phyloP scores from a whole-genome alignment of 2,888 invertebrate genomes.

The Nysson spinosus region DNA sequence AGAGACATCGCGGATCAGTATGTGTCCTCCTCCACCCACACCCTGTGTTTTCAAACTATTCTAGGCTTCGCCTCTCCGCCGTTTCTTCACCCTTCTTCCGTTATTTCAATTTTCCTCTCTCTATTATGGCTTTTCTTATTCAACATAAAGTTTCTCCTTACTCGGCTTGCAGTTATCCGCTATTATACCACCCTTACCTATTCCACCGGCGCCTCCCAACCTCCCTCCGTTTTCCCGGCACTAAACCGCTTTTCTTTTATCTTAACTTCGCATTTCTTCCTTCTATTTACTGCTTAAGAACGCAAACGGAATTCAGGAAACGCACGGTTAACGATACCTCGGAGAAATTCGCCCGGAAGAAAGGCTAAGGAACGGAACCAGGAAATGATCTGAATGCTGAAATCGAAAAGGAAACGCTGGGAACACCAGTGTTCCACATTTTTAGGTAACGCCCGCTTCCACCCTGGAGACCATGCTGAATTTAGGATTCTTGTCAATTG shows the following conservation, averaged over 20 bases:
- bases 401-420: conserved; percentile 8
- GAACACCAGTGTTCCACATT: conserved; percentile 21
- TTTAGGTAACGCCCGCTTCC: conserved; percentile 7
- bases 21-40: conserved; percentile 9
- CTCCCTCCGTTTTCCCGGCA: background rate
- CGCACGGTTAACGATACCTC: conserved; percentile 50
- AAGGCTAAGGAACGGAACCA: conserved; percentile 16
- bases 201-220: conserved; percentile 1
- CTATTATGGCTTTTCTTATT: conserved; percentile 10
- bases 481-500: conserved; percentile 21
- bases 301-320: conserved; percentile 1
- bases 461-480: conserved; percentile 19
- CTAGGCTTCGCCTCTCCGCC: conserved; percentile 1
- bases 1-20: conserved; percentile 27
- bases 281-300: conserved; percentile 32
- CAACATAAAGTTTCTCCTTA: conserved; percentile 17
- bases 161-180: conserved; percentile 7
- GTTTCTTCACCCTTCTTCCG: conserved; percentile 17
- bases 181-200: conserved; percentile 6
- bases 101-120: conserved; percentile 36
- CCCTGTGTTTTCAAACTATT: conserved; percentile 12
- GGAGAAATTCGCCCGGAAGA: conserved; percentile 52
- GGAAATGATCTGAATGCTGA: background rate
- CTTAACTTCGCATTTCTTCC: conserved; percentile 8
- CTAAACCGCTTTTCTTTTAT: conserved; percentile 4